Base-by-base conservation (phyloP, 92 coral and sea anemone species). In the Virgularia gustaviana region DNA sequence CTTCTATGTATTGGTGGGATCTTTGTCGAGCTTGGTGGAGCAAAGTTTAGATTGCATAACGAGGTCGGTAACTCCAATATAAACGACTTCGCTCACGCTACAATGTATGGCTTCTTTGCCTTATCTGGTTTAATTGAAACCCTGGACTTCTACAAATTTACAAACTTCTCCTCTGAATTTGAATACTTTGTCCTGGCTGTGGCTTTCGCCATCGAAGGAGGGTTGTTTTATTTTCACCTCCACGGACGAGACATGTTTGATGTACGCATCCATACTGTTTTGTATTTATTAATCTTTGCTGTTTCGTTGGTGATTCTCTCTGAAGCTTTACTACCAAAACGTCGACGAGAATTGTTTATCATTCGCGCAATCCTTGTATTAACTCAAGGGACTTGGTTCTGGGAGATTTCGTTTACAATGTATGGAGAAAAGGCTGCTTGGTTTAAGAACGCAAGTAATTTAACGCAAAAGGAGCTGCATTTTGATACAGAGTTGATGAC, bases 371-470 rank as follows among this genome's bases (percentile, higher is more conserved):
- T 82, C 73, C 70, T 90, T 31, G 32, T 77, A 15, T 73, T 85
- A 24, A 49, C 86, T 11, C 97, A 90, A 65, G 97, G 97, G 0
- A 65, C 95, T 15, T 90, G 97, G 97, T 90, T 90, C 81, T 83
- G 75, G 66, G 96, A 91, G 60, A 80, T 88, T 36, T 89, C 86
- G 31, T 88, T 83, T 49, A 88, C 83, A 44, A 82, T 91, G 20
- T 85, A 91, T 61, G 91, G 95, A 23, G 72, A 81, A 1, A 51
- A 66, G 11, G 86, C 80, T 2, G 88, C 95, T 95, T 29, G 49
- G 49, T 22, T 1, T 29, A 15, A 42, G 13, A 58, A 36, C 6
- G 61, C 18, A 1, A 32, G 2, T 28, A 32, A 68, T 2, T 24
- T 68, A 47, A 29, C 75, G 1, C 45, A 68, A 33, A 49, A 32